Base-by-base conservation (phyloP, 2,797 vertebrate species). In the Dicrostonyx torquatus region DNA sequence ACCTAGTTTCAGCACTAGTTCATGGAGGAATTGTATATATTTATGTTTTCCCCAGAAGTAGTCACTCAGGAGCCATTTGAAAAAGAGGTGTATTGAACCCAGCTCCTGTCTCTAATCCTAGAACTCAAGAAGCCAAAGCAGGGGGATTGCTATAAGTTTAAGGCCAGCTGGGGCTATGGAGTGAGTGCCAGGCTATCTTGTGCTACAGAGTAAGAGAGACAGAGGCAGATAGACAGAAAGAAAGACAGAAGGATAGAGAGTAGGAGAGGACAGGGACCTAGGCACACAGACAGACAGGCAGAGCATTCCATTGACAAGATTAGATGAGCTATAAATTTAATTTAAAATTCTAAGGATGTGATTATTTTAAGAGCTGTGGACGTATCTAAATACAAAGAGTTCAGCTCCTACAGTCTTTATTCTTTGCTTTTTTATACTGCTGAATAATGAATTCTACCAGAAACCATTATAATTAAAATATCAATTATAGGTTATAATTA, bases 401-500 rank as follows among this genome's bases (percentile, higher is more conserved):
- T 90, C 66, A 90, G 9, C 90, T 48, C 14, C 72, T 72, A 37
- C 15, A n/a, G 15, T 55, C 72, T 95, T 94, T 37, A 45, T 73
- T 31, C 22, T 77, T 82, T 84, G 31, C 24, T 55, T 87, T 53
- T 68, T 77, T 62, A 55, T 50, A n/a, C 10, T 66, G 22, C 73
- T 91, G 72, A 89, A 82, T 85, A 89, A 76, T 87, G 2, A 31
- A 68, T 58, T 84, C 78, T 20, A 89, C 10, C 48, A 91, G 53
- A 34, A 2, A 22, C 6, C 64, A 20, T 84, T 75, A 76, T 50
- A 79, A 80, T 93, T 90, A 82, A 94, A 94, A 91, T 80, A 73
- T 55, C 80, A 75, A 75, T 92, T 90, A 1, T 84, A 75, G 48
- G 24, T 75, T 77, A 92, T 92, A 90, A 64, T 89, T 94, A 20